Percentiles rank a stretch among this genome's conserved stretches.
phyloP scores from a whole-genome alignment of 2,888 invertebrate genomes.

The Epicampocera succincta region DNA sequence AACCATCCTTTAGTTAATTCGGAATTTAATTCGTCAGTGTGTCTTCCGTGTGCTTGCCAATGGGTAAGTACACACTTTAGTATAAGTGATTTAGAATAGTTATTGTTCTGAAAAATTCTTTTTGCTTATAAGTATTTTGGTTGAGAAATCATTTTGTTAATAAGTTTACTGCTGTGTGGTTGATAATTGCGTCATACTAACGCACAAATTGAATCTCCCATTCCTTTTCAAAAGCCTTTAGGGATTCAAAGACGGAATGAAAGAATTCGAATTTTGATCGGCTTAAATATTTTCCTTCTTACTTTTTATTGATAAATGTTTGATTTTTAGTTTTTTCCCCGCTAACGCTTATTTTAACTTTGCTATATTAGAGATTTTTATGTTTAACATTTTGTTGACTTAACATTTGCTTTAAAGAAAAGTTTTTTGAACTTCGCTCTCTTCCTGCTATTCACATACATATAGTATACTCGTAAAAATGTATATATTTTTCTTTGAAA shows the following conservation, averaged over 20 bases:
- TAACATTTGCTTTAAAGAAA: conserved; percentile 49
- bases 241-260: conserved; percentile 3
- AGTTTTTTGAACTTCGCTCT: conserved; percentile 6
- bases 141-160: no score
- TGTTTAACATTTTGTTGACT: conserved; percentile 50
- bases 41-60: no score
- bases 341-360: conserved; percentile 51
- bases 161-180: not conserved
- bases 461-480: not conserved
- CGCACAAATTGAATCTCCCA: conserved; percentile 10
- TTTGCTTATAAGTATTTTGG: no score
- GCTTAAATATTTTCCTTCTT: conserved; percentile 15
- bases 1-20: no score
- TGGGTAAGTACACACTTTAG: no score
- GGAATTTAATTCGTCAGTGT: no score
- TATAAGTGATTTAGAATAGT: no score
- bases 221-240: conserved; percentile 11
- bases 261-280: conserved; percentile 31
- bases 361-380: conserved; percentile 26
- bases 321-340: conserved; percentile 23
- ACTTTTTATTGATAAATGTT: conserved; percentile 23
- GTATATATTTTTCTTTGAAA: not conserved
- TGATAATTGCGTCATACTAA: not conserved
- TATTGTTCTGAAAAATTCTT: no score
- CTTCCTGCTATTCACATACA: not conserved